Evolutionary conservation across 2,113 vertebrate genomes (phyloP).

Genomic region (Tragelaphus scriptus): DNA sequence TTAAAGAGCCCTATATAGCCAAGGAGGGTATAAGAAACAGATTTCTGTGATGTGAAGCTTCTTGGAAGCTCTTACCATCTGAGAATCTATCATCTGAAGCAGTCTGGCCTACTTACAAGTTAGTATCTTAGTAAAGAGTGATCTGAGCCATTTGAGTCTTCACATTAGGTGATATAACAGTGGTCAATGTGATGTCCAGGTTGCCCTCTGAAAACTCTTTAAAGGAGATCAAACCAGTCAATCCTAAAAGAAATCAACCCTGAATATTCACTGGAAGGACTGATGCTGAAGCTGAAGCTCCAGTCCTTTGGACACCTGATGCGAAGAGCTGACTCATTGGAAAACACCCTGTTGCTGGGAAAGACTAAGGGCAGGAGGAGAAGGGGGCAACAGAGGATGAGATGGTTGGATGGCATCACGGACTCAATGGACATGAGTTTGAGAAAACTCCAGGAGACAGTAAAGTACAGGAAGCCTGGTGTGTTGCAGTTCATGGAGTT

Average conservation of each 20-base stretch:
- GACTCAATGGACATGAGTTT: neutral
- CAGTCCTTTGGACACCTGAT: neutral
- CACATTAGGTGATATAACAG: neutral
- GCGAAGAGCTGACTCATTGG: neutral
- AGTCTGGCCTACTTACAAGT: neutral
- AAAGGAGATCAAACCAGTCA: neutral
- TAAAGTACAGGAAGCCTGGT: neutral
- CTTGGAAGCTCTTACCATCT: neutral
- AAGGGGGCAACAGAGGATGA: neutral
- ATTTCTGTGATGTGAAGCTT: conserved; percentile 24
- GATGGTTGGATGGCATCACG: neutral
- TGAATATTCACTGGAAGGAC: neutral
- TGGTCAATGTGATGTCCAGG: neutral
- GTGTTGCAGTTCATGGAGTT: neutral
- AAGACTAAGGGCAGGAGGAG: neutral
- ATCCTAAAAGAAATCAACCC: neutral
- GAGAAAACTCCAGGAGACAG: neutral
- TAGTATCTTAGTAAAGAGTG: neutral
- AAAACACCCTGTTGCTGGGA: neutral
- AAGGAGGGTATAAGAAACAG: neutral
- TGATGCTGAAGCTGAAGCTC: neutral
- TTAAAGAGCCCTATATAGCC: neutral
- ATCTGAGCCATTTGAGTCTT: neutral
- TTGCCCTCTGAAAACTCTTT: conserved; percentile 20
- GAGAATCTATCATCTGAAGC: neutral